Base-by-base conservation (phyloP, 1,140 invertebrate species). In the Drosophila baimaii region DNA sequence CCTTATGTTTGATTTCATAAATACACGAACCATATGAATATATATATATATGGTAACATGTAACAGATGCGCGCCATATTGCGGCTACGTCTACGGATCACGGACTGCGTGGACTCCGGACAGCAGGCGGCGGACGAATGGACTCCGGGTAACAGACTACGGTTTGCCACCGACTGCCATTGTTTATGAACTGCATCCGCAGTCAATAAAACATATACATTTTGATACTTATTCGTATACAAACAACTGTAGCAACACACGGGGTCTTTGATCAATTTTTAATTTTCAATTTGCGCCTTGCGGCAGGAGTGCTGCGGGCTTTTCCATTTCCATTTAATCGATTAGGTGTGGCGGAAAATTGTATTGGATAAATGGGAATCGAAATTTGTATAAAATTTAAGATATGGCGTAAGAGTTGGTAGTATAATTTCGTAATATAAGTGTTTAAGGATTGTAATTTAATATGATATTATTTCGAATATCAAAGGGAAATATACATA, bases 1-100 rank as follows among this genome's bases (percentile, higher is more conserved):
- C 83, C 83, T 88, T 88, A 89, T 88, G 83, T 88, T 89, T 88
- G 83, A 88, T 88, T 88, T 88, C 83, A 88, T 88, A 89, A 86
- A 86, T 86, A 86, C 82, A 76, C 41, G 62, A 44, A 79, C 35
- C 62, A 49, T 73, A 61, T 35, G 51, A 54, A 54, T 35, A 19
- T 31, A 29, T 49, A 70, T 82, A 69, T 88, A 82, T 49, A 81
- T 69, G 69, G 73, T 89, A 88, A 88, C 83, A 89, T 88, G 84
- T 83, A 88, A 89, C 83, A 88, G 83, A 88, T 88, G 83, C 84
- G 84, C 77, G 75, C 83, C 83, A 88, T 82, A 88, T 88, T 88
- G 83, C 70, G 82, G 75, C 82, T 56, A 79, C 56, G 63, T 17
- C 23, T 25, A 21, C 35, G 54, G 57, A 57, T 52, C 64, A 39